Evolutionary conservation across 1,140 invertebrate species (phyloP), one percentile per base, ranked within the genome.

Genomic region (Lepidurus arcticus): DNA sequence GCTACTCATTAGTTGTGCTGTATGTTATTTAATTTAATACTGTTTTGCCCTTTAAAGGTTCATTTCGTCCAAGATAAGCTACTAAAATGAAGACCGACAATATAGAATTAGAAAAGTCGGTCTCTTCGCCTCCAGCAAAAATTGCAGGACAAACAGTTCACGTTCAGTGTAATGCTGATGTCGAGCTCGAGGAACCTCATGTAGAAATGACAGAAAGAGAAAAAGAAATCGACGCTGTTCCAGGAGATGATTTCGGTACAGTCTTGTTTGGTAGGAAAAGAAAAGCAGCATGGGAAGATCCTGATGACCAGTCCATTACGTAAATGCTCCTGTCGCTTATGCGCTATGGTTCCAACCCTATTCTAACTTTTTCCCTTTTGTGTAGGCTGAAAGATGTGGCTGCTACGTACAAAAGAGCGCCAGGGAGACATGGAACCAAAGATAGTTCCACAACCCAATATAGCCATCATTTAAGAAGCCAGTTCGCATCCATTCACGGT

Each of bases 401-500:
- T 16, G 26, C 73, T 44, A 75, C 34, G n/a, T 73, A 78, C 16
- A 76, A 76, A 45, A 34, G 75, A 44, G 78, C 44, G 9, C 44
- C 65, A 16, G 78, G 78, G n/a, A 73, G 65, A 21, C 53, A 21
- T 10, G 73, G 73, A 0, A 34, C 8, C 7, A 78, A 78, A 47
- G 78, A 42, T 24, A 74, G 43, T 24, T 78, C 78, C n/a, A 74
- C 74, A 45, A 74, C 43, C 11, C 7, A 43, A 43, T 78, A 78
- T 44, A 74, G 75, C n/a, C 73, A 90, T 78, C 87, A 89, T 80
- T 85, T 93, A 4, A 86, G 90, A 82, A 88, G 90, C 34, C 92
- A 91, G 81, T 92, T 90, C 83, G 86, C 87, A 80, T 84, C 87
- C 42, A 85, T 91, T 73, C 85, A 90, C 45, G 90, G 90, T 44